Percentiles rank a stretch among this genome's conserved stretches.
phyloP scores from a whole-genome alignment of 2,888 invertebrate species.

The Parnassius apollo region DNA sequence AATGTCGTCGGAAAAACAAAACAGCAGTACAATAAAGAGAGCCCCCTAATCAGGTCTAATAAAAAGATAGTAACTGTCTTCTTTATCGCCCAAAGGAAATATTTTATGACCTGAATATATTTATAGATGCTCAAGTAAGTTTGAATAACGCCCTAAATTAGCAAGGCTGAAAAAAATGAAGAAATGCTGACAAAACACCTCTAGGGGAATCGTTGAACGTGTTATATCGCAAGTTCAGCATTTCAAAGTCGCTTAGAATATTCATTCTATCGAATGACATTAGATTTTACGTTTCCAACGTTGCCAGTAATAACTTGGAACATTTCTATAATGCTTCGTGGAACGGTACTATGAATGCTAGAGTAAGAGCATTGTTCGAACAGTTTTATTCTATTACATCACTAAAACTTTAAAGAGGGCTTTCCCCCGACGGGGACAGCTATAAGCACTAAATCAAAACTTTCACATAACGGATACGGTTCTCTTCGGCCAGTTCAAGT shows the following conservation, averaged over 20 bases:
- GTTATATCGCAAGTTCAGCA: conserved; percentile 33
- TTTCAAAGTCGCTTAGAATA: conserved; percentile 54
- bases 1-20: conserved; percentile 27
- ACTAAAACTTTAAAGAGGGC: conserved; percentile 75
- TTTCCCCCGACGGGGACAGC: conserved; percentile 65
- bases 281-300: conserved; percentile 57
- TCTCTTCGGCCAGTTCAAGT: conserved; percentile 60
- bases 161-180: conserved; percentile 19
- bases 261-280: conserved; percentile 60
- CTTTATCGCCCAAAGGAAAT: conserved; percentile 24
- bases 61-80: conserved; percentile 36
- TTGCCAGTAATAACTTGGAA: conserved; percentile 57
- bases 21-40: conserved; percentile 34
- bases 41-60: conserved; percentile 35
- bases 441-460: conserved; percentile 80
- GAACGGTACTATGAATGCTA: conserved; percentile 61
- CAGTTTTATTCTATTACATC: conserved; percentile 78
- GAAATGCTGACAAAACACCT: conserved; percentile 30
- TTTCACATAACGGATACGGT: conserved; percentile 63
- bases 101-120: conserved; percentile 28
- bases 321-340: conserved; percentile 50
- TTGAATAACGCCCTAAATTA: conserved; percentile 7
- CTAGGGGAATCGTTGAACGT: conserved; percentile 14
- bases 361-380: conserved; percentile 65
- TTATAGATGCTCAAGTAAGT: conserved; percentile 24